phyloP scores from a whole-genome alignment of 2,797 vertebrate species.

The Mormyrus proboscirostris region DNA sequence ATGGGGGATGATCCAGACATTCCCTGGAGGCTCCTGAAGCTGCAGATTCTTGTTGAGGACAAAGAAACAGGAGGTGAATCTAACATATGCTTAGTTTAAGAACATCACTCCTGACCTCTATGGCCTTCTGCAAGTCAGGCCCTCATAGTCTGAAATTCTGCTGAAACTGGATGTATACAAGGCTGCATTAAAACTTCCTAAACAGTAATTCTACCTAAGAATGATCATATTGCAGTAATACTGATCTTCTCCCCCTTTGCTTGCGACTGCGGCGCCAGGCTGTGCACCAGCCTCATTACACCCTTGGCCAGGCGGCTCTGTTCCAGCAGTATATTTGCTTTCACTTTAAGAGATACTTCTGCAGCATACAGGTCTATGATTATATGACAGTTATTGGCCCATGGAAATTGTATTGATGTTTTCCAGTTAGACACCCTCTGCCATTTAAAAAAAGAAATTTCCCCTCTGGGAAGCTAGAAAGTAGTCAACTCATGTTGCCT shows the following conservation, averaged over 20 bases:
- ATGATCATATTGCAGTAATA: background rate
- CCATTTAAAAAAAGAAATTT: background rate
- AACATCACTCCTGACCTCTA: background rate
- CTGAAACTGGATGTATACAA: background rate
- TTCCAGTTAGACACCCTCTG: background rate
- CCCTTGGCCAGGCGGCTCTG: background rate
- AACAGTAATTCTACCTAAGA: background rate
- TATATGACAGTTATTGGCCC: background rate
- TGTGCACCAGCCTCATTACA: background rate
- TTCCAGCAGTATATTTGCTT: background rate
- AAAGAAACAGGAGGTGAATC: conserved; percentile 94
- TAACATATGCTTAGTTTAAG: background rate
- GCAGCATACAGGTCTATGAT: background rate
- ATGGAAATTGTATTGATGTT: background rate
- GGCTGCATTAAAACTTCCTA: background rate
- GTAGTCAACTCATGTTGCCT: background rate
- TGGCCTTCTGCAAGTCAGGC: background rate
- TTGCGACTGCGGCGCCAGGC: background rate
- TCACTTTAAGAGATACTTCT: background rate
- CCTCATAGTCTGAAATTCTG: background rate
- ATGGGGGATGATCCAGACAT: conserved; percentile 99
- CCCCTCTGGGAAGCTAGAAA: background rate
- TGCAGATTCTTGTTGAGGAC: conserved; percentile 96
- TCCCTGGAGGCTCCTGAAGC: conserved; percentile 93
- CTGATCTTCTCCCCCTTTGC: background rate